Base-by-base conservation (phyloP, 1,140 invertebrate genomes). In the Limonius californicus region DNA sequence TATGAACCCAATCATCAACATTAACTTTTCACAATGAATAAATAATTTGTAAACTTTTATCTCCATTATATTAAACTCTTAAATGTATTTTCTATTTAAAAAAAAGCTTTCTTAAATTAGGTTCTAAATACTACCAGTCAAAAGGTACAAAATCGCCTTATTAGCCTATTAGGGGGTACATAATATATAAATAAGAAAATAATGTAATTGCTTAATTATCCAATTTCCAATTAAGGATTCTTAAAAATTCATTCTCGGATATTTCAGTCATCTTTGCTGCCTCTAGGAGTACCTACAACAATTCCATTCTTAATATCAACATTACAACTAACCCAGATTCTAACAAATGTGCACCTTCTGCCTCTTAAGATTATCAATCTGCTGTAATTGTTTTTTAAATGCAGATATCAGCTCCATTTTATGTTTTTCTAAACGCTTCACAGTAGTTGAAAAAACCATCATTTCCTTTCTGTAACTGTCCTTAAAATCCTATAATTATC, bases 341-440 rank as follows among this genome's bases (percentile, higher is more conserved):
- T 27, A 27, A 27, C 23, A 27, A 27, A 27, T 61, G n/a, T n/a
- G n/a, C 64, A 82, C 80, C 66, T 79, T 82, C 74, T 83, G 81
- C 63, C 78, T 81, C 57, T 81, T 81, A 7, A 83, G 69, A 70
- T 82, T 82, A 61, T 83, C 78, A 14, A 82, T 69, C 0, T 83
- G 70, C 23, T 78, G 68, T 45, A 76, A 68, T 71, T 83, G 81
- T 62, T 81, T 83, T 68, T 80, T 82, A 57, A 80, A 81, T 2
- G 76, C 78, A 64, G 79, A 76, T 23, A 79, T 42, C 6, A 83
- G 60, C 70, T 83, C 80, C 0, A 66, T 57, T 57, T 77, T 75
- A 42, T 82, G 80, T 58, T 78, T 81, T 62, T 82, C 77, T 11
- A 80, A 54, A 63, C 68, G 73, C 67, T 79, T 81, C 7, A 79